phyloP scores from a whole-genome alignment of 2,797 vertebrate species.

The Sylvia borin region DNA sequence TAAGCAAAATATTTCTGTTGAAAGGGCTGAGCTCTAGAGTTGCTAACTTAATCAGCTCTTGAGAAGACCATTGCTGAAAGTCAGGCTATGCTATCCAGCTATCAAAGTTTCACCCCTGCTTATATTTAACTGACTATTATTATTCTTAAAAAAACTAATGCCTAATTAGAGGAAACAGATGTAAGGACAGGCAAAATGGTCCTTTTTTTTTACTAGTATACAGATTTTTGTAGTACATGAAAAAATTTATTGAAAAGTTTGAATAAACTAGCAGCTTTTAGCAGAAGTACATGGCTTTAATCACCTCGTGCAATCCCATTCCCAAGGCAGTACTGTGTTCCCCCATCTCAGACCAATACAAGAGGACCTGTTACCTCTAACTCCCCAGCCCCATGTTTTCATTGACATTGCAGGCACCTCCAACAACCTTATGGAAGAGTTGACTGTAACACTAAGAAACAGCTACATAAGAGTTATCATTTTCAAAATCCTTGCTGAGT shows the following conservation, averaged over 20 bases:
- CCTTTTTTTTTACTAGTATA: background rate
- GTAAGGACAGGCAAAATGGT: background rate
- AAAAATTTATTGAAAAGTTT: background rate
- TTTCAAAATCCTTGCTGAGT: background rate
- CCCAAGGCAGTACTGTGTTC: background rate
- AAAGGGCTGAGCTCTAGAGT: background rate
- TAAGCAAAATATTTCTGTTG: background rate
- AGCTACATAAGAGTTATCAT: background rate
- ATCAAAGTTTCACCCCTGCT: background rate
- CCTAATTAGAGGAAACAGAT: background rate
- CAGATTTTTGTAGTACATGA: background rate
- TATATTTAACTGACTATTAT: background rate
- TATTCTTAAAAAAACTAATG: background rate
- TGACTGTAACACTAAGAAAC: background rate
- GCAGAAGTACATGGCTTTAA: background rate
- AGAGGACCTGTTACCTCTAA: background rate
- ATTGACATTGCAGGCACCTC: background rate
- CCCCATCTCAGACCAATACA: background rate
- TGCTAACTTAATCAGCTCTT: background rate
- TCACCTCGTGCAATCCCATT: background rate
- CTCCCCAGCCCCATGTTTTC: rapidly evolving
- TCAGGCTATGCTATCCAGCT: background rate
- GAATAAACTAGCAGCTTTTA: background rate
- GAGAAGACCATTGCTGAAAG: background rate
- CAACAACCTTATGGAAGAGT: background rate